Base-by-base conservation (phyloP, 2,113 vertebrate species). In the Microtus richardsoni region DNA sequence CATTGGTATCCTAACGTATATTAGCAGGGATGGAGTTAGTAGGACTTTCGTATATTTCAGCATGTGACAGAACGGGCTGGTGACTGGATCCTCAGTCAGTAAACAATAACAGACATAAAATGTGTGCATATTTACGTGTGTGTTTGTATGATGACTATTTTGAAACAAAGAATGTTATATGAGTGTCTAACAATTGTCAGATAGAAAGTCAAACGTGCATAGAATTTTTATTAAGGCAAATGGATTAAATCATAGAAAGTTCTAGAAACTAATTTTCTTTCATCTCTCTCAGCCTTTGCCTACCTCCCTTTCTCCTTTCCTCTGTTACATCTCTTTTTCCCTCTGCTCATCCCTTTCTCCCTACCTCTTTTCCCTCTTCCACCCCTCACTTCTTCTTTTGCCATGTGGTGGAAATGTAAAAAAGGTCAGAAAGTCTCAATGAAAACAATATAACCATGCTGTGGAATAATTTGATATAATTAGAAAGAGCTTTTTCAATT, bases 221-320 rank as follows among this genome's bases (percentile, higher is more conserved):
- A 68, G 21, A 16, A 87, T 75, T 52, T 84, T 60, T 52, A 33
- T 89, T 83, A 94, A 68, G 47, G 13, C 5, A 64, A 68, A 26
- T 91, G 19, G 30, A 41, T 91, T 92, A 86, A 79, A 71, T 78
- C 33, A 78, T n/a, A 60, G 77, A 92, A 80, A 73, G 19, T n/a
- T 86, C 19, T 36, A 86, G 84, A 54, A 71, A 91, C 39, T 54
- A 22, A 75, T 91, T 93, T 94, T 68, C 39, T 92, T 54, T 87
- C 47, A 58, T 58, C 30, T 79, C 39, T 74, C n/a, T 73, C 41
- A 39, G 62, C 44, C 5, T 4, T 16, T 41, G 2, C 10, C 2
- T 39, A 49, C 11, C 28, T 83, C 28, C 2, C 4, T 24, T 80
- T 5, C 1, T 17, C 12, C 13, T 41, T 60, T 2, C 13, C 2